phyloP scores from a whole-genome alignment of 2,113 vertebrate genomes.

The Periophthalmodon schlosseri region DNA sequence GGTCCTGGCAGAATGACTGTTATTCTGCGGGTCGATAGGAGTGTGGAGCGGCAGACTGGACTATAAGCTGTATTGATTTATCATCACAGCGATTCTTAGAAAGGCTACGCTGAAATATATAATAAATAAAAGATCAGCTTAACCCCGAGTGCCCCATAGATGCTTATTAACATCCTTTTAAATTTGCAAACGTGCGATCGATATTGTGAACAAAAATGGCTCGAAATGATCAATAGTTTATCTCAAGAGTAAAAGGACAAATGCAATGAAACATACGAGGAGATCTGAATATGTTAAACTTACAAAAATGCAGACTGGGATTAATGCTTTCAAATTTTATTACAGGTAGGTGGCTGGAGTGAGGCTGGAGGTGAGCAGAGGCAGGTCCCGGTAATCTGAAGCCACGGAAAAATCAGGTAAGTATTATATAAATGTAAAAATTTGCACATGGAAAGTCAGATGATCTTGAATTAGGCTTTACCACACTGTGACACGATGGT shows the following conservation, averaged over 20 bases:
- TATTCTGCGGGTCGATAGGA: not conserved
- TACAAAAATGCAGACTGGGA: too few species aligned
- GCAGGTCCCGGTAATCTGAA: too few species aligned
- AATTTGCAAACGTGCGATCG: not conserved
- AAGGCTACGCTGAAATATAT: not conserved
- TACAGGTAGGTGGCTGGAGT: too few species aligned
- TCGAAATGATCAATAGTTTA: not conserved
- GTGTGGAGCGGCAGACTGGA: conserved; percentile 1
- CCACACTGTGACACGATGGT: too few species aligned
- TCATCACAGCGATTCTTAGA: not conserved
- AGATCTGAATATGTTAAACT: not conserved
- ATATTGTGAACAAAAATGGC: not conserved
- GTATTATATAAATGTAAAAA: too few species aligned
- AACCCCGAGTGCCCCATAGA: not conserved
- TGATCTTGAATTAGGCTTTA: too few species aligned
- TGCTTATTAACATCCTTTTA: not conserved
- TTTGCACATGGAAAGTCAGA: too few species aligned
- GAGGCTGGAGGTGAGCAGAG: too few species aligned
- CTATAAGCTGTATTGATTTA: conserved; percentile 13
- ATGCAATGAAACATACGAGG: not conserved
- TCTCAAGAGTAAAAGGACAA: not conserved
- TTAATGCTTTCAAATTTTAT: too few species aligned
- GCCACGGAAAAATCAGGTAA: too few species aligned
- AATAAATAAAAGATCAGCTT: not conserved
- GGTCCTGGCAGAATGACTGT: not conserved